Conservation (phyloP, 2,797 vertebrate species). For the Rhinophrynus dorsalis region DNA sequence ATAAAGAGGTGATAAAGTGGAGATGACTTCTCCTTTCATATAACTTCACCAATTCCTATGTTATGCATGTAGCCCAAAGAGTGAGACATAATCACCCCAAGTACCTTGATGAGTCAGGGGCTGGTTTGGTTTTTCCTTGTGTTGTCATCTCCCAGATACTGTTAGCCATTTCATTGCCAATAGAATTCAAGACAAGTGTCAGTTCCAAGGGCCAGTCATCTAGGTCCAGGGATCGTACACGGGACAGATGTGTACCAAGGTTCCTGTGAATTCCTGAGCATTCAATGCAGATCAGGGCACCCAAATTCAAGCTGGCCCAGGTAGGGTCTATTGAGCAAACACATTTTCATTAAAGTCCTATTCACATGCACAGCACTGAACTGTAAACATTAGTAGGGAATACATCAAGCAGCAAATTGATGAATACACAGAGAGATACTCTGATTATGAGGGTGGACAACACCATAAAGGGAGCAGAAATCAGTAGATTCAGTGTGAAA, state of each 20-base stretch:
- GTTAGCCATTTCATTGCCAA: conserved; percentile 91
- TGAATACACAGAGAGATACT: no score
- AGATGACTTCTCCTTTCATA: no score
- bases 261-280: conserved; percentile 95
- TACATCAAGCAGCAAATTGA: no score
- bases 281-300: conserved; percentile 94
- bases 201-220: conserved; percentile 94
- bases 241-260: conserved; percentile 91
- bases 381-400: no score
- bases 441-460: no score
- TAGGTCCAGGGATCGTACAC: conserved; percentile 91
- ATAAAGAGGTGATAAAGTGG: no score
- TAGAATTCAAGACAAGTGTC: conserved; percentile 87
- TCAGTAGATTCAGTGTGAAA: no score
- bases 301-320: conserved; percentile 94
- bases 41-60: no score
- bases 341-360: not conserved
- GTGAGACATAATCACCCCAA: no score
- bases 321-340: conserved; percentile 78
- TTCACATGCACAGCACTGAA: not conserved
- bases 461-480: no score
- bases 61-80: no score
- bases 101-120: conserved; percentile 81
- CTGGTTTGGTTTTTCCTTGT: conserved; percentile 82
- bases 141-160: conserved; percentile 91